phyloP scores from a whole-genome alignment of 2,797 vertebrate species.

The Chelonia mydas region DNA sequence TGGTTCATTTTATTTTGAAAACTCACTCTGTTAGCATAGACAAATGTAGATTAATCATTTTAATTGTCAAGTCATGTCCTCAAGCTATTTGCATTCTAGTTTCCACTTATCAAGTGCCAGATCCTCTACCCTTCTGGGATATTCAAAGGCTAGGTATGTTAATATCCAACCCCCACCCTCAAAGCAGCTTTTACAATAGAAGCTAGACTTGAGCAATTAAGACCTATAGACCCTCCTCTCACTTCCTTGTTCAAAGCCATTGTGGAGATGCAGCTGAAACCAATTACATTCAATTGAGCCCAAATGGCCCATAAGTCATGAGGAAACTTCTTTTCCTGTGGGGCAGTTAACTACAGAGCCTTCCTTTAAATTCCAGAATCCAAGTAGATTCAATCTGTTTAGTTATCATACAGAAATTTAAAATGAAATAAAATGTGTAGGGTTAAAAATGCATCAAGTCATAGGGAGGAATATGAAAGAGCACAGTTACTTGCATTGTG shows the following conservation, averaged over 20 bases:
- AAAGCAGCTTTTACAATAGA: slow-evolving; percentile 65
- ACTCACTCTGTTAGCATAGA: neutral
- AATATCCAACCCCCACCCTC: slow-evolving; percentile 58
- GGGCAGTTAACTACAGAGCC: slow-evolving; percentile 73
- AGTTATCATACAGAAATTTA: slow-evolving; percentile 63
- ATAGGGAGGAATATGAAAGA: slow-evolving; percentile 26
- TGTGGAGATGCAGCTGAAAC: slow-evolving; percentile 78
- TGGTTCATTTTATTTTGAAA: slow-evolving; percentile 24
- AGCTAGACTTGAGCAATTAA: slow-evolving; percentile 72
- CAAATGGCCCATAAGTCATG: slow-evolving; percentile 80
- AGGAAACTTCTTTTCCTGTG: slow-evolving; percentile 73
- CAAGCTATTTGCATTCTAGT: neutral
- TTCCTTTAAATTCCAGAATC: slow-evolving; percentile 75
- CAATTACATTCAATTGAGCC: slow-evolving; percentile 80
- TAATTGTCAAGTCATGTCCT: neutral
- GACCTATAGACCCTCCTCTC: slow-evolving; percentile 68
- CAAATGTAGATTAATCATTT: neutral
- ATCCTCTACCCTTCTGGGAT: slow-evolving; percentile 24
- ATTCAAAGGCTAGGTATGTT: slow-evolving; percentile 38
- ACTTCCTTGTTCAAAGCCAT: slow-evolving; percentile 74
- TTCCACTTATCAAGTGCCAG: slow-evolving; percentile 8
- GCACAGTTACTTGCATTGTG: slow-evolving; percentile 25
- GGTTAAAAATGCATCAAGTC: slow-evolving; percentile 54
- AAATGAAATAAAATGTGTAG: slow-evolving; percentile 66
- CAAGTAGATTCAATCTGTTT: slow-evolving; percentile 70